Conservation (phyloP, 2,113 vertebrate genomes). For the Triplophysa rosa region DNA sequence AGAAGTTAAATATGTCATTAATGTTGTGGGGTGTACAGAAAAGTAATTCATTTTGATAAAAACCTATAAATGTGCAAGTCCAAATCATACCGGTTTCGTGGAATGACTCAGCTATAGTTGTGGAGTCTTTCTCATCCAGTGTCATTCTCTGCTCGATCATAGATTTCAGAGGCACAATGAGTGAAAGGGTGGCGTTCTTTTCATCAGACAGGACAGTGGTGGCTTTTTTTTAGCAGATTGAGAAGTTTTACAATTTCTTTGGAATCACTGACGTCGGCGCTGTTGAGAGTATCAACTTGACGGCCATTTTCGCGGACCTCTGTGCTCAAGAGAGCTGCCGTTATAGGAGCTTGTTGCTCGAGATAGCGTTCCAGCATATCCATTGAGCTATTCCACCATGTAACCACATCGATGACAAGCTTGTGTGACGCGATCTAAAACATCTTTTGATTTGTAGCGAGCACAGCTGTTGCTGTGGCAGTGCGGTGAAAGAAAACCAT, state of each 20-base stretch:
- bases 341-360: conserved; percentile 20
- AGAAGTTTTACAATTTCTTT: conserved; percentile 45
- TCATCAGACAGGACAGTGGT: conserved; percentile 41
- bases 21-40: too few species aligned
- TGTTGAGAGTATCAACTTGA: conserved; percentile 41
- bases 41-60: too few species aligned
- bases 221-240: conserved; percentile 30
- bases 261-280: conserved; percentile 10
- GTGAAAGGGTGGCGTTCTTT: conserved; percentile 14
- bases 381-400: not conserved
- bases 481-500: conserved; percentile 31
- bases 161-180: conserved; percentile 28
- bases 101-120: conserved; percentile 28
- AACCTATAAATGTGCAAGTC: too few species aligned
- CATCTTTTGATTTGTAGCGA: conserved; percentile 3
- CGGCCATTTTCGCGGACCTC: conserved; percentile 29
- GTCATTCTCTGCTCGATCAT: conserved; percentile 38
- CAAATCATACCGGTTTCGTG: too few species aligned
- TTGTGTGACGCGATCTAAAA: conserved; percentile 15
- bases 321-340: conserved; percentile 24
- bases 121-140: conserved; percentile 28
- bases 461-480: too few species aligned
- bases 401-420: not conserved
- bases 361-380: conserved; percentile 33
- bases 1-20: too few species aligned